These are phyloP conservation scores for Yponomeuta evonymella DNA, from an alignment of 2,888 invertebrate genomes.

Conservation along the genomic window DNA sequence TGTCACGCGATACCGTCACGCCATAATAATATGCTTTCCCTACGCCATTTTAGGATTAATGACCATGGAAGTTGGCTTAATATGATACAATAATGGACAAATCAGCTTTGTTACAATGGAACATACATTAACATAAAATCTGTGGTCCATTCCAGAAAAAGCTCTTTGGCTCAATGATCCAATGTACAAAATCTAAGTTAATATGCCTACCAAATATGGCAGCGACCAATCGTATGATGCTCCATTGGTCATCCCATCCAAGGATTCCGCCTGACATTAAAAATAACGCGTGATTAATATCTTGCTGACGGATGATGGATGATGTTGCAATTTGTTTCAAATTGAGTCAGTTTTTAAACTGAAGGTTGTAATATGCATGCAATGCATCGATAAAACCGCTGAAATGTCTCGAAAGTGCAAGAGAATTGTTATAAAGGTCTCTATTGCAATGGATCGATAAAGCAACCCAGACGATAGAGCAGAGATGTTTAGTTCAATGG, in stretches of 20 bases:
- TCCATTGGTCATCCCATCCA: neutral
- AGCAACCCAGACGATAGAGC: slow-evolving; percentile 47
- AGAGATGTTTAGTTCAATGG: slow-evolving; percentile 41
- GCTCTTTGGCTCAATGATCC: too few relatives aligned
- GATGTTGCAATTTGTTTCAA: neutral
- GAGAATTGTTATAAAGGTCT: slow-evolving; percentile 26
- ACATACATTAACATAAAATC: neutral
- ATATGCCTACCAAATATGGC: neutral
- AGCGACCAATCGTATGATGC: neutral
- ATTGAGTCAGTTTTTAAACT: neutral
- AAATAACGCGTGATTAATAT: neutral
- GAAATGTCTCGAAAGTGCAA: neutral
- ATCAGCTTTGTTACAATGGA: neutral
- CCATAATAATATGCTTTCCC: slow-evolving; percentile 45
- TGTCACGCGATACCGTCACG: slow-evolving; percentile 63
- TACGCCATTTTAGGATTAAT: slow-evolving; percentile 20
- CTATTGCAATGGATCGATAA: slow-evolving; percentile 67
- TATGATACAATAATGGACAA: neutral
- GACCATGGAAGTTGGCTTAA: neutral
- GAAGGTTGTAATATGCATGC: neutral
- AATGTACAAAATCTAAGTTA: neutral
- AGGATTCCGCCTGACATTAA: neutral
- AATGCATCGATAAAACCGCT: neutral
- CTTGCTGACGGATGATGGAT: neutral
- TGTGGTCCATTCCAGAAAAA: neutral